Evolutionary conservation across 2,888 invertebrate species (phyloP), one percentile per base, ranked within the genome.

Genomic region (Brachycybe producta): DNA sequence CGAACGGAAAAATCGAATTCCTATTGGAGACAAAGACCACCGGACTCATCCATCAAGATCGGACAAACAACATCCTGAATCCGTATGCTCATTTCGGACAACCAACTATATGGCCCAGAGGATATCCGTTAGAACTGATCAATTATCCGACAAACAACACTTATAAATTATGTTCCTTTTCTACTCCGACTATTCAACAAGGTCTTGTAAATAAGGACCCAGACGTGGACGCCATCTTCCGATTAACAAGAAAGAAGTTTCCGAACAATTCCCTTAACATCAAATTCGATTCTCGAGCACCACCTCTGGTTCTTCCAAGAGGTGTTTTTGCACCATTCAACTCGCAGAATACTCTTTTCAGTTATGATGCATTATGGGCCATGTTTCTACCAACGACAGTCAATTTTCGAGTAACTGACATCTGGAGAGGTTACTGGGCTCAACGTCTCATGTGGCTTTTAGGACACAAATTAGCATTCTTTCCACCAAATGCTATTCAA

Each of bases 81-180:
- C 45, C 51, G 15, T 51, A 43, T n/a, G 26, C 51, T 7, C 51
- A 51, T 38, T 51, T 51, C 28, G 51, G 51, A 5, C 51, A 51
- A 36, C 44, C 44, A 7, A 27, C 36, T 28, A 38, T 51, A 13
- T 51, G 51, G 51, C 51, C 51, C 1, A 45, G 45, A 7, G 51
- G 45, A 19, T 51, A 36, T 28, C 51, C 51, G 19, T 24, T 45
- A 7, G 35, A 51, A 11, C 17, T 17, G 1, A 30, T 51, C 1
- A 27, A 15, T 13, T 5, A 27, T 27, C 13, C 27, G 11, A 19
- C 30, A n/a, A 44, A 26, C 35, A 35, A 23, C 45, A 45, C 17
- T 5, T 51, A 51, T 23, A 46, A 27, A 5, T 21, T 45, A 27
- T 45, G 44, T 21, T 24, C 24, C 19, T 51, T 49, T 24, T 15